These are phyloP conservation scores for Callospermophilus lateralis DNA, from an alignment of 2,113 vertebrate species.

Conservation along the genomic window DNA sequence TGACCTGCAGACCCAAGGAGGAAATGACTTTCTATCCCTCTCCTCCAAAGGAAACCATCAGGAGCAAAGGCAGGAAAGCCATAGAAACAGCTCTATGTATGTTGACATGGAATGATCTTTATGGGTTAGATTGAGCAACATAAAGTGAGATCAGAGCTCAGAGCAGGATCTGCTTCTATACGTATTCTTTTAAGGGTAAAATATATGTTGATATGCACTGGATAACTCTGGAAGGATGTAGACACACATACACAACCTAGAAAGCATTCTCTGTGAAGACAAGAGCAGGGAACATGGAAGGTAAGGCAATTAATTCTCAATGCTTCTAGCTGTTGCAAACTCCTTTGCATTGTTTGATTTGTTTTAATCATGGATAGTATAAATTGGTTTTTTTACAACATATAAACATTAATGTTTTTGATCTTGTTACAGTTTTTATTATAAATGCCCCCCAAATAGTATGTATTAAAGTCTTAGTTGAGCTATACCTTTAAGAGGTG, in stretches of 20 bases:
- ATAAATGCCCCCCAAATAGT: no score
- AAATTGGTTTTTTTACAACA: not conserved
- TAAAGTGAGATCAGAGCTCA: not conserved
- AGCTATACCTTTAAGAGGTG: no score
- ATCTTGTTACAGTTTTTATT: no score
- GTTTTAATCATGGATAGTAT: not conserved
- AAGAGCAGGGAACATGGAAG: no score
- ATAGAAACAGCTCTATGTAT: rapidly evolving
- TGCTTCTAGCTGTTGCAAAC: not conserved
- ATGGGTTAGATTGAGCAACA: not conserved
- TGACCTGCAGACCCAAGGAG: not conserved
- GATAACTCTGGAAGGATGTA: no score
- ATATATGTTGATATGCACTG: rapidly evolving
- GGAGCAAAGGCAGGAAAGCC: not conserved
- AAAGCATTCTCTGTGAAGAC: not conserved
- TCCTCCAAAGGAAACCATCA: no score
- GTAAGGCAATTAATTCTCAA: not conserved
- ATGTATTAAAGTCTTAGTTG: no score
- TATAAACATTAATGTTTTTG: not conserved
- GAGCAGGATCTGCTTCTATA: rapidly evolving
- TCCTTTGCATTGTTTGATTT: not conserved
- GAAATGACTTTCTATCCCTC: not conserved
- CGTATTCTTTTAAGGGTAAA: not conserved
- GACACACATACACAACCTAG: rapidly evolving
- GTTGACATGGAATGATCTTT: rapidly evolving